Evolutionary conservation across 23 tunicate genomes (phyloP).

Genomic region (Styela plicata): DNA sequence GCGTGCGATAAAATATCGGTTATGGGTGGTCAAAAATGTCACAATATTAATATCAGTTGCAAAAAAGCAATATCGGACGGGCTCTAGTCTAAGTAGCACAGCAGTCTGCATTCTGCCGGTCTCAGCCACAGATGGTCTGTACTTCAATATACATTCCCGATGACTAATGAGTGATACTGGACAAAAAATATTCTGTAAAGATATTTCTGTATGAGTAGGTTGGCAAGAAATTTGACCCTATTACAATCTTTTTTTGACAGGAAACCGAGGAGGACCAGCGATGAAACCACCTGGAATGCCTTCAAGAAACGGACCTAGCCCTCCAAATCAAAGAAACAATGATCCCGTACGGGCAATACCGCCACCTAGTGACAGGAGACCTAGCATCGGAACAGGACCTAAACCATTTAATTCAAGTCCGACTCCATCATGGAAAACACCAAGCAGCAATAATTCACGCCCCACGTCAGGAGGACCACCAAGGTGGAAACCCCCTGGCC

Average conservation of each 20-base stretch:
- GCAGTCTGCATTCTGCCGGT: too few relatives aligned
- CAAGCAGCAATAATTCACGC: not conserved
- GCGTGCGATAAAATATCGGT: too few relatives aligned
- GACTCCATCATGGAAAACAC: slow-evolving; percentile 1
- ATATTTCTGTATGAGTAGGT: too few relatives aligned
- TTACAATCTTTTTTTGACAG: not conserved
- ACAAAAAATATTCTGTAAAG: too few relatives aligned
- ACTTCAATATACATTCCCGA: too few relatives aligned
- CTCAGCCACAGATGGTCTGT: too few relatives aligned
- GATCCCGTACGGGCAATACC: slow-evolving; percentile 10
- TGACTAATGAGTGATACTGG: too few relatives aligned
- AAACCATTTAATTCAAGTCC: slow-evolving; percentile 6
- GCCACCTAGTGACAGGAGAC: slow-evolving; percentile 10
- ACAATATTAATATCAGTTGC: too few relatives aligned
- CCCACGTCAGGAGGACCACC: slow-evolving; percentile 18
- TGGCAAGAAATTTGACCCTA: too few relatives aligned
- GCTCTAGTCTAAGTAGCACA: too few relatives aligned
- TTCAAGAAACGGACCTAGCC: slow-evolving; percentile 26
- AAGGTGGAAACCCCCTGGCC: slow-evolving; percentile 21
- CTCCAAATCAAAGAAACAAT: not conserved
- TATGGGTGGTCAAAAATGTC: too few relatives aligned
- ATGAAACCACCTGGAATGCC: slow-evolving; percentile 34
- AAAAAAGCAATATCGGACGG: too few relatives aligned
- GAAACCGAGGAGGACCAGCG: slow-evolving; percentile 12
- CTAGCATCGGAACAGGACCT: slow-evolving; percentile 14